Evolutionary conservation across 2,888 invertebrate species (phyloP), one percentile per base, ranked within the genome.

Genomic region (Volucella inflata): DNA sequence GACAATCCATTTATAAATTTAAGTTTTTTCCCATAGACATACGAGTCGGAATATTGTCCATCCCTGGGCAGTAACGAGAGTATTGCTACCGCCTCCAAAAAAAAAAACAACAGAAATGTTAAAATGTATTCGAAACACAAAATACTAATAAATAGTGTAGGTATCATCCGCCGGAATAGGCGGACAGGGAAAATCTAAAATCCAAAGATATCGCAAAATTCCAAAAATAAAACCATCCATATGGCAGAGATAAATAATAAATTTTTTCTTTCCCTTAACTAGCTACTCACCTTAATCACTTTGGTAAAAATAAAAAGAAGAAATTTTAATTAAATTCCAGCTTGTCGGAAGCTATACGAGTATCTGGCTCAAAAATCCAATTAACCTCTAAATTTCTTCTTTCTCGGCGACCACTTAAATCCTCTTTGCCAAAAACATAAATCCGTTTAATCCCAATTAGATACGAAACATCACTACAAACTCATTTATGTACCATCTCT

Each of bases 261-360:
- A 16, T 2, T 21, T 16, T 6, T 17, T 36, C 14, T 51, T 16
- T 10, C 4, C 10, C 16, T 16, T 42, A 6, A 48, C 12, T 21
- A 46, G 59, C 12, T 8, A 74, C 80, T 74, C 40, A 80, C 80
- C 80, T 68, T 48, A 74, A 62, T 55, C 2, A 62, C 53, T 60
- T 50, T 9, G 38, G 51, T 12, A 64, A 71, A 64, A 36, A 17
- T 16, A 44, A n/a, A 30, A 30, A 30, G 30, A 30, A 30, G 30
- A 30, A 30, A 30, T 30, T 30, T 30, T 30, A 38, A 6, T 48
- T 36, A 9, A 62, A 62, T 64, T 46, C 64, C 62, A 74, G 46
- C 57, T 44, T 2, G 50, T 36, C 40, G 40, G 38, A 50, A 65
- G 42, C 40, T 48, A 65, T 30, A 30, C 6, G 30, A 30, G 30